Evolutionary conservation across 2,797 vertebrate genomes (phyloP).

Genomic region (Mormyrus hasselquistii): DNA sequence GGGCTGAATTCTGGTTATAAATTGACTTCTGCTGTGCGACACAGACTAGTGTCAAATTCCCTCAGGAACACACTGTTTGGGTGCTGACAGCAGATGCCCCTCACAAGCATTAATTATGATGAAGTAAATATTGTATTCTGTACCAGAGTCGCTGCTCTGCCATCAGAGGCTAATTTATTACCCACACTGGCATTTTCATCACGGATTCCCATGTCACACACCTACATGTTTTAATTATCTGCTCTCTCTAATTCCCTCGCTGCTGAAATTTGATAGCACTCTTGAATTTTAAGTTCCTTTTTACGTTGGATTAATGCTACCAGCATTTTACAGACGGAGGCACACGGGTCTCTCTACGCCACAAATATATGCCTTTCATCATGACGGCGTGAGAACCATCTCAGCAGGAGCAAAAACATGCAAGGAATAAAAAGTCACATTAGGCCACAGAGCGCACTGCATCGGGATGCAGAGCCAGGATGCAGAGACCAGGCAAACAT

Average conservation of each 20-base stretch:
- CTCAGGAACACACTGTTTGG: neutral
- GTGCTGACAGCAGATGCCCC: neutral
- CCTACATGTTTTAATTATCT: neutral
- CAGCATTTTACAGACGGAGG: neutral
- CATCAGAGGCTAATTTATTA: neutral
- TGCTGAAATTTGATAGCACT: slow-evolving; percentile 7
- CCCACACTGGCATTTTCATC: neutral
- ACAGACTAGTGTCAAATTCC: neutral
- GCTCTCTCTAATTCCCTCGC: neutral
- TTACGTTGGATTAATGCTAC: neutral
- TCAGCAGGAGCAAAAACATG: neutral
- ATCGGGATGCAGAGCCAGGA: neutral
- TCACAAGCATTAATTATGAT: slow-evolving; percentile 6
- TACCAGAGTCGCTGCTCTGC: neutral
- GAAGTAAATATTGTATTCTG: neutral
- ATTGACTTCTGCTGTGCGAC: neutral
- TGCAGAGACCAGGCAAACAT: neutral
- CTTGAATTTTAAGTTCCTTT: slow-evolving; percentile 3
- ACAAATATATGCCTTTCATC: neutral
- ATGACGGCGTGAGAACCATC: neutral
- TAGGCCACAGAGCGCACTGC: neutral
- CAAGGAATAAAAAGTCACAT: neutral
- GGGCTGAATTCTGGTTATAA: neutral
- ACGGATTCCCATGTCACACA: neutral
- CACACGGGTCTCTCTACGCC: neutral